These are phyloP conservation scores for Polydrusus tereticollis DNA, from an alignment of 2,888 invertebrate species.

Conservation along the genomic window DNA sequence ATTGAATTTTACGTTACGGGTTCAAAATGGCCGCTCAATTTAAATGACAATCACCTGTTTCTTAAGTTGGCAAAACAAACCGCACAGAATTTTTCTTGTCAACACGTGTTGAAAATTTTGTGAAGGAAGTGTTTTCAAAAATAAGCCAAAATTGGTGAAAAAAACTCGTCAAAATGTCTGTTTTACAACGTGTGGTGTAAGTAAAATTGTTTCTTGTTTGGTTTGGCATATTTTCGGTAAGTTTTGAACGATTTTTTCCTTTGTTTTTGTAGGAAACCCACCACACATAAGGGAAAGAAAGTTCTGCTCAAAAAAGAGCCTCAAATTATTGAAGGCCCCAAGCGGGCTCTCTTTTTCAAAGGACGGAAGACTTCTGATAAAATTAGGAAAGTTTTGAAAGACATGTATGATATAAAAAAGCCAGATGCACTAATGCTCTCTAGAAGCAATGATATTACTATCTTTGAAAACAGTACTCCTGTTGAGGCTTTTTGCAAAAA, in stretches of 20 bases:
- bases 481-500: conserved; percentile 84
- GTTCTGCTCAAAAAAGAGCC: conserved; percentile 85
- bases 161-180: conserved; percentile 60
- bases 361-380: conserved; percentile 85
- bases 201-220: conserved; percentile 49
- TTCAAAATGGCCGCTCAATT: background rate
- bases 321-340: conserved; percentile 89
- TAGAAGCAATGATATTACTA: conserved; percentile 89
- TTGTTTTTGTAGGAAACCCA: conserved; percentile 80
- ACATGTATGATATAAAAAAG: conserved; percentile 89
- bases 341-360: conserved; percentile 86
- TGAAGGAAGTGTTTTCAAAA: conserved; percentile 32
- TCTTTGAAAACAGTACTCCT: conserved; percentile 91
- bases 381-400: conserved; percentile 82
- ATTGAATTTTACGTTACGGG: background rate
- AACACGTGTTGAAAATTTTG: conserved; percentile 58
- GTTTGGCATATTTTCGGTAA: background rate
- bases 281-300: conserved; percentile 89
- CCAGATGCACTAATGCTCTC: conserved; percentile 82
- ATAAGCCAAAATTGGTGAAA: conserved; percentile 31
- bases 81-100: conserved; percentile 51
- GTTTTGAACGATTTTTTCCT: background rate
- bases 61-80: conserved; percentile 26
- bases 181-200: conserved; percentile 67
- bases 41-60: conserved; percentile 5